Percentiles rank a stretch among this genome's conserved stretches.
Evolutionary conservation across 2,113 vertebrate species (phyloP).

Genomic region (Sylvietta virens): DNA sequence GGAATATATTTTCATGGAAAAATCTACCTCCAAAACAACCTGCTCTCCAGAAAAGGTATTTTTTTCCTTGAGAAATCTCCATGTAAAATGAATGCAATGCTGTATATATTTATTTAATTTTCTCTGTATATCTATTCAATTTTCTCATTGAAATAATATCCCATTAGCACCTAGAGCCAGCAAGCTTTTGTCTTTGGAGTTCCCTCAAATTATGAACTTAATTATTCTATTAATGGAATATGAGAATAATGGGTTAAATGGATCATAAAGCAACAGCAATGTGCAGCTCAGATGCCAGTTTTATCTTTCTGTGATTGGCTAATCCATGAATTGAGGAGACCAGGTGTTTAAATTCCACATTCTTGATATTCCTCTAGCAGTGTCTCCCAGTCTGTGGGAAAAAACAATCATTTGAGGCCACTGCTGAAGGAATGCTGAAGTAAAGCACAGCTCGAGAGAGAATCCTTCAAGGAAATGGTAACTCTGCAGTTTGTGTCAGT

Average conservation of each 20-base stretch:
- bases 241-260: not conserved
- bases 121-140: not conserved
- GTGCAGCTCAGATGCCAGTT: not conserved
- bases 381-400: not conserved
- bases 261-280: not conserved
- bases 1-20: slow-evolving; percentile 13
- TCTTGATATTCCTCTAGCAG: not conserved
- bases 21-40: not conserved
- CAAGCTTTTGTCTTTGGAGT: not conserved
- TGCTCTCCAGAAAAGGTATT: not conserved
- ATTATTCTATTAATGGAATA: not conserved
- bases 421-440: not conserved
- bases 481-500: not conserved
- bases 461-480: not conserved
- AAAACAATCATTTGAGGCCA: not conserved
- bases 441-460: not conserved
- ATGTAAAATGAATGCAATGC: not conserved
- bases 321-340: not conserved
- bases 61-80: not conserved
- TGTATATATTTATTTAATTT: not conserved
- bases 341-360: not conserved
- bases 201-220: not conserved
- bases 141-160: not conserved
- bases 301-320: not conserved
- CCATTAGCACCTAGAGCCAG: not conserved